A percentile compares a stretch with the other conserved stretches of the same genome.
phyloP scores from a whole-genome alignment of 2,888 invertebrate genomes.

The Balanococcus diminutus region DNA sequence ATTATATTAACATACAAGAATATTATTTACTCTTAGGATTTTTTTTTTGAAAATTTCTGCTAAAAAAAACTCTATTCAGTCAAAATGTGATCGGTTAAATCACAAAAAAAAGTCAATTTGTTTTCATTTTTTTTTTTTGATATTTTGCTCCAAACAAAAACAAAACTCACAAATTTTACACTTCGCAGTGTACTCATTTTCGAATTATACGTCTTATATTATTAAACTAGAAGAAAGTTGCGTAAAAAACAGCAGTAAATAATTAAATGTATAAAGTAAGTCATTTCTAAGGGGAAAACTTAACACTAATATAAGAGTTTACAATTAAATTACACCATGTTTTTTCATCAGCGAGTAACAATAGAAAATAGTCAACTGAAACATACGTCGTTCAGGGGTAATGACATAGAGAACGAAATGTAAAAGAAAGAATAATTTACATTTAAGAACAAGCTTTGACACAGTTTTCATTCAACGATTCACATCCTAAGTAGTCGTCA shows the following conservation, averaged over 20 bases:
- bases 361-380: conserved; percentile 28
- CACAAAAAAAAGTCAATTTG: background rate
- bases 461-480: conserved; percentile 47
- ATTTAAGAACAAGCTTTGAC: conserved; percentile 50
- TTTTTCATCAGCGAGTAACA: conserved; percentile 6
- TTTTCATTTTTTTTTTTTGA: background rate
- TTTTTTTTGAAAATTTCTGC: background rate
- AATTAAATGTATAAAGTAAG: background rate
- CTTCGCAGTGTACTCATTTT: conserved; percentile 5
- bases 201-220: background rate
- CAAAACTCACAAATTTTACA: conserved; percentile 49
- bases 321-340: conserved; percentile 1
- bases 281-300: background rate
- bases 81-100: background rate
- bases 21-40: background rate
- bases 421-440: background rate
- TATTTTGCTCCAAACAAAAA: background rate
- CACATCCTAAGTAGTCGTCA: conserved; percentile 45
- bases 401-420: conserved; percentile 6
- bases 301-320: conserved; percentile 15
- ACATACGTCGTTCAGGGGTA: conserved; percentile 1
- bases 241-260: background rate
- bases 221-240: background rate
- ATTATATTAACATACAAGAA: background rate
- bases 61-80: background rate